A percentile compares a stretch with the other conserved stretches of the same genome.
Evolutionary conservation across 2,113 vertebrate species (phyloP).

Genomic region (Halcyon malimbica): DNA sequence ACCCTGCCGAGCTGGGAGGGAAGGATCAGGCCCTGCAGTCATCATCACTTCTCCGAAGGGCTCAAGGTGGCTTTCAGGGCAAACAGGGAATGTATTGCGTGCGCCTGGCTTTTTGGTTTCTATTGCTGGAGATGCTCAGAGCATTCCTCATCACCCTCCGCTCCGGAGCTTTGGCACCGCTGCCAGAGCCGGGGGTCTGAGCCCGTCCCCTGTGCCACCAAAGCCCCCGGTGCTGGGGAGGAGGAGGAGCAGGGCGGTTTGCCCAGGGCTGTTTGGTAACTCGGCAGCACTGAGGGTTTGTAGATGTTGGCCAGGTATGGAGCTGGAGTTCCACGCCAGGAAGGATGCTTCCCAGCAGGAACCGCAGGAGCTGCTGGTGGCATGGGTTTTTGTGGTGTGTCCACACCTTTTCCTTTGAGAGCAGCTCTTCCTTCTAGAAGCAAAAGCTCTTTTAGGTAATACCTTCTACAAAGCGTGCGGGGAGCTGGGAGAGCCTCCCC

Average conservation of each 20-base stretch:
- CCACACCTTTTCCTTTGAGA: background rate
- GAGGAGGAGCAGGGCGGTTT: background rate
- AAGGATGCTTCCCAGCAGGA: background rate
- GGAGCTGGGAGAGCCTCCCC: background rate
- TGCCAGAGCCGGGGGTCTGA: background rate
- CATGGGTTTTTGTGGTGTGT: background rate
- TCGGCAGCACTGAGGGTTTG: background rate
- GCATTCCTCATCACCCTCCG: background rate
- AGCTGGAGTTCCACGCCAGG: background rate
- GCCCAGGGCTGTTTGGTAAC: background rate
- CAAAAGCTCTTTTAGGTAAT: background rate
- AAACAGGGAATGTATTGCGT: background rate
- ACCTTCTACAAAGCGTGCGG: background rate
- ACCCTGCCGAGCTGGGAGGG: background rate
- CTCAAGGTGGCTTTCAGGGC: background rate
- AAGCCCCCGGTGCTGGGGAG: rapidly evolving
- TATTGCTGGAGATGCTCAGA: background rate
- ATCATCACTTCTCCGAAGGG: background rate
- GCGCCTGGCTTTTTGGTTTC: too few relatives aligned
- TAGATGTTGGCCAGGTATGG: rapidly evolving
- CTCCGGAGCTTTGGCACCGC: background rate
- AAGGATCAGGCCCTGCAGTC: background rate
- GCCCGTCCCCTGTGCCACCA: background rate
- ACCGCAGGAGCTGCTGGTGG: background rate
- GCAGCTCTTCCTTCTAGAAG: background rate